A percentile compares a stretch with the other conserved stretches of the same genome.
These are phyloP conservation scores for Sternarchorhynchus goeldii DNA, from an alignment of 2,797 vertebrate species.

Conservation along the genomic window DNA sequence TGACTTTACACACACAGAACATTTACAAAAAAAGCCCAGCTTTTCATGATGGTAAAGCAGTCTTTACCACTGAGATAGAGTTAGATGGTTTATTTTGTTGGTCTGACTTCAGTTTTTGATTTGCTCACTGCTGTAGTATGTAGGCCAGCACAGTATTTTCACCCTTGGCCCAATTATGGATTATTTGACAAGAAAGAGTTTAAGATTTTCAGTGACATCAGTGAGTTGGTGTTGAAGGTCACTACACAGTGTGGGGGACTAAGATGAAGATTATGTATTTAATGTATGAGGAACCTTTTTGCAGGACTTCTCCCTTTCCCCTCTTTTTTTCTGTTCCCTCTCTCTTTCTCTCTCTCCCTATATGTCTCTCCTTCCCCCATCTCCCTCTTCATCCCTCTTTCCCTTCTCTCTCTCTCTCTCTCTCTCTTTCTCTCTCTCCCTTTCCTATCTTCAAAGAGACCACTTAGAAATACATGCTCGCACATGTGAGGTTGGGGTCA, in stretches of 20 bases:
- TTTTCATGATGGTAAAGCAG: conserved; percentile 39
- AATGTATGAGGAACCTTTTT: conserved; percentile 33
- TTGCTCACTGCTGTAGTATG: conserved; percentile 33
- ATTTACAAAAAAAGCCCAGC: conserved; percentile 16
- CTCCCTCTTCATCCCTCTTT: neutral
- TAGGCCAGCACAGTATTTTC: conserved; percentile 27
- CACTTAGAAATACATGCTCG: conserved; percentile 55
- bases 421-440: neutral
- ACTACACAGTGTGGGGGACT: neutral
- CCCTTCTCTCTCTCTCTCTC: neutral
- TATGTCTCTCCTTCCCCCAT: neutral
- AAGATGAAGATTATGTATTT: neutral
- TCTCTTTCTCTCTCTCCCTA: conserved; percentile 11
- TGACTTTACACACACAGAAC: conserved; percentile 5
- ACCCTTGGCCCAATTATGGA: neutral
- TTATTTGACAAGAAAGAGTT: neutral
- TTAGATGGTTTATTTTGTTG: conserved; percentile 28
- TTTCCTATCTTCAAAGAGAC: conserved; percentile 51
- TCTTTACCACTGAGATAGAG: conserved; percentile 27
- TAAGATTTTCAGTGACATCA: neutral
- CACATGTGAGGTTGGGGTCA: conserved; percentile 67
- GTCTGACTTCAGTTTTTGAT: conserved; percentile 35
- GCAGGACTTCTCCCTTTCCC: conserved; percentile 48
- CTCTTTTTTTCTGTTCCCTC: conserved; percentile 42
- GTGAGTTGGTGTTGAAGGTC: conserved; percentile 30